Evolutionary conservation across 1,140 invertebrate species (phyloP).

Genomic region (Drosophila sproati): DNA sequence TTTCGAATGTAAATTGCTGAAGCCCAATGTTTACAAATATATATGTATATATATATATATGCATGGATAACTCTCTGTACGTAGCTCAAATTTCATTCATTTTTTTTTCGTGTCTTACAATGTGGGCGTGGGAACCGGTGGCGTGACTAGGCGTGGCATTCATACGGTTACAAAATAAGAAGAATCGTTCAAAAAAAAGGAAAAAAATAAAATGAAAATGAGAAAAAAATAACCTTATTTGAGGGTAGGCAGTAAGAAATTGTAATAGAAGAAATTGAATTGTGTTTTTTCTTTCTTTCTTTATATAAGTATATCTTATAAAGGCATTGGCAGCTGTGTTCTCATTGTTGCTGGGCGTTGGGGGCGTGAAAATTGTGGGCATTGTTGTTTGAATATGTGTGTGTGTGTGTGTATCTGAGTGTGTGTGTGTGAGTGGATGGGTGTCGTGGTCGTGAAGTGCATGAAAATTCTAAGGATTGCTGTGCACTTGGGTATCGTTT

Average conservation of each 20-base stretch:
- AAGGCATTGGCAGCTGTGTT: slow-evolving; percentile 68
- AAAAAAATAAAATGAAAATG: slow-evolving; percentile 12
- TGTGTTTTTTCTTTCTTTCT: slow-evolving; percentile 56
- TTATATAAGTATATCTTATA: slow-evolving; percentile 42
- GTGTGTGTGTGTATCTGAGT: slow-evolving; percentile 18
- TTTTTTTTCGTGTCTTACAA: slow-evolving; percentile 12
- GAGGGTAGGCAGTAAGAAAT: slow-evolving; percentile 61
- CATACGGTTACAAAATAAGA: slow-evolving; percentile 36
- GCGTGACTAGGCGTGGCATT: slow-evolving; percentile 56
- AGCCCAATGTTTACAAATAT: background rate
- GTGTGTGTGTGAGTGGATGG: slow-evolving; percentile 23
- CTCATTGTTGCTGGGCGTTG: slow-evolving; percentile 50
- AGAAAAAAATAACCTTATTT: slow-evolving; percentile 22
- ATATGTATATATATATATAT: background rate
- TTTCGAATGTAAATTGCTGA: too few relatives aligned
- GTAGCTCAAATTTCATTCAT: slow-evolving; percentile 19
- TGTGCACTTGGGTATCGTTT: slow-evolving; percentile 75
- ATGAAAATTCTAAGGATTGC: slow-evolving; percentile 53
- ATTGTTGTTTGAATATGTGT: slow-evolving; percentile 32
- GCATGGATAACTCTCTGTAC: too few relatives aligned
- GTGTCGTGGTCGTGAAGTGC: slow-evolving; percentile 48
- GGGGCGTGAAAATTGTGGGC: slow-evolving; percentile 7
- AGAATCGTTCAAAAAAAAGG: background rate
- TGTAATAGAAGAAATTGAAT: slow-evolving; percentile 81
- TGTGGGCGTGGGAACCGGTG: slow-evolving; percentile 6